Base-by-base conservation (phyloP, 2,113 vertebrate genomes). In the Oncorhynchus mykiss region DNA sequence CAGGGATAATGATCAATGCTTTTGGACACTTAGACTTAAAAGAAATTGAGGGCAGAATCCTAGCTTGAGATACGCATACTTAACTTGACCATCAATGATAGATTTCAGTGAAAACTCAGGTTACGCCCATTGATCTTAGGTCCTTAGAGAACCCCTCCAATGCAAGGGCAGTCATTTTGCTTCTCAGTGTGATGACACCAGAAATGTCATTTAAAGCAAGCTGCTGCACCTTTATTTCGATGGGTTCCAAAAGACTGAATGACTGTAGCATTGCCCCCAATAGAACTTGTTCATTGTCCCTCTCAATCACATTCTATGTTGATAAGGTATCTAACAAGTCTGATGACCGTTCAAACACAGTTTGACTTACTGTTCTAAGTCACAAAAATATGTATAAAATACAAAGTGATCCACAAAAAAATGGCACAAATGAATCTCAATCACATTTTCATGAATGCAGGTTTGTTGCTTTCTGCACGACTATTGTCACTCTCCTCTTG, bases 171-270 rank as follows among this genome's bases (percentile, higher is more conserved):
- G 20, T 62, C 16, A 51, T 48, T 64, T 11, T 67, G 22, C 57
- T 57, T 62, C 24, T 74, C 20, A 9, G 27, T 81, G 75, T 81
- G 84, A 80, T 77, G 72, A 85, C 76, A 82, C 59, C 4, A 0
- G 5, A 73, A 75, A 72, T 78, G 73, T 80, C 72, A 86, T 73
- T 73, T 77, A 80, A 83, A 87, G 72, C 78, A 51, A 83, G 80
- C 86, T 85, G 87, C 85, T 57, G 18, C 54, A 57, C 4, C 13
- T 18, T 57, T 20, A 57, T 57, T 57, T 7, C 18, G 39, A 45
- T 45, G 9, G 39, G 9, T 45, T 45, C 16, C 54, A 20, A 57
- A 57, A 20, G 20, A 57, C 54, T 45, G 39, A 45, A 45, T 45
- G 39, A 45, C 39, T 11, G 39, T 45, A 45, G 39, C 39, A 45